Evolutionary conservation across 2,888 invertebrate genomes (phyloP).

Genomic region (Malthinus seriepunctatus): DNA sequence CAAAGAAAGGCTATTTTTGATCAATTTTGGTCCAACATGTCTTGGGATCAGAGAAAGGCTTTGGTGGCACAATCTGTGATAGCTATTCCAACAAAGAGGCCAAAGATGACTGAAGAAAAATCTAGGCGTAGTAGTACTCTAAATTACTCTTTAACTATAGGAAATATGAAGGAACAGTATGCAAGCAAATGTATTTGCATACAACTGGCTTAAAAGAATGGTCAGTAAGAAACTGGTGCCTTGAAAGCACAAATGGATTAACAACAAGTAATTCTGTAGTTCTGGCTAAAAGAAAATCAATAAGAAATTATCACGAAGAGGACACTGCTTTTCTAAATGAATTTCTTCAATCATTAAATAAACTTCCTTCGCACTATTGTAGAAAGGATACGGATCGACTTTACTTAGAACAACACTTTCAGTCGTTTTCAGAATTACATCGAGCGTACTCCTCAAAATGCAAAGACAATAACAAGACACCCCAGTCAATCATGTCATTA

Average conservation of each 20-base stretch:
- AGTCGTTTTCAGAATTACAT: too few species aligned
- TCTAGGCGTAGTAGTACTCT: not conserved
- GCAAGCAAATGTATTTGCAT: conserved; percentile 1
- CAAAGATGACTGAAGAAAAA: not conserved
- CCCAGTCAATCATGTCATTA: too few species aligned
- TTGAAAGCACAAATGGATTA: not conserved
- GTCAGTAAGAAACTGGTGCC: conserved; percentile 3
- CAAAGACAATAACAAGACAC: too few species aligned
- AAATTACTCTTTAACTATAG: not conserved
- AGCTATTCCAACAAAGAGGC: not conserved
- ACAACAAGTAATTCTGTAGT: too few species aligned
- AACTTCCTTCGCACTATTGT: too few species aligned
- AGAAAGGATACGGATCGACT: too few species aligned
- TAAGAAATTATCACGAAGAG: not conserved
- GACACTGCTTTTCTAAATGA: too few species aligned
- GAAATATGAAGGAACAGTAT: not conserved
- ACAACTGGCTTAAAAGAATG: conserved; percentile 6
- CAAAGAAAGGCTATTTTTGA: not conserved
- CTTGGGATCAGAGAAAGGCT: not conserved
- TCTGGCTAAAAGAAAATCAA: not conserved
- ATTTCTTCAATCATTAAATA: too few species aligned
- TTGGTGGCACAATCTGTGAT: not conserved
- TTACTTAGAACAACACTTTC: too few species aligned
- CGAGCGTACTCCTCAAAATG: too few species aligned
- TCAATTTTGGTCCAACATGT: not conserved